phyloP scores from a whole-genome alignment of 2,113 vertebrate genomes.

The Eudyptes chrysolophus region DNA sequence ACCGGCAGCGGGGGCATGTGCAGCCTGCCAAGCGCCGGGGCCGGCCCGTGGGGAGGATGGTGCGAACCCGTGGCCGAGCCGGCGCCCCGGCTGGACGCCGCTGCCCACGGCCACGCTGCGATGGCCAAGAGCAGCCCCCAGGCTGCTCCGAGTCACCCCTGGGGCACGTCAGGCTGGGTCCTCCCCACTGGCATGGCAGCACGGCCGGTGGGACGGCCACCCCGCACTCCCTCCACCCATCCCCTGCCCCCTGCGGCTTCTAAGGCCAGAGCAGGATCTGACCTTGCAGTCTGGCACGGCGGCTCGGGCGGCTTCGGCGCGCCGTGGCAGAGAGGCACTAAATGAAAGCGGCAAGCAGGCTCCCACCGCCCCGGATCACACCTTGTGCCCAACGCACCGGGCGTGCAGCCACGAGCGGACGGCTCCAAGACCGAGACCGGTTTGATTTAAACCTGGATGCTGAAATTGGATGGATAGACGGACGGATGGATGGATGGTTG shows the following conservation, averaged over 20 bases:
- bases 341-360: fast-evolving
- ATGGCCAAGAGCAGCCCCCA: background rate
- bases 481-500: background rate
- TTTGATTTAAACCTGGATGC: background rate
- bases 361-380: background rate
- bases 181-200: background rate
- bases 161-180: background rate
- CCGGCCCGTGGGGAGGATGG: fast-evolving
- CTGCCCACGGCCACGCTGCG: fast-evolving
- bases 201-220: fast-evolving
- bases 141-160: background rate
- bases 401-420: fast-evolving
- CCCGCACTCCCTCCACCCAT: fast-evolving
- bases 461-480: background rate
- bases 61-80: fast-evolving
- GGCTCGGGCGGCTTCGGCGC: fast-evolving
- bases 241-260: background rate
- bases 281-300: fast-evolving
- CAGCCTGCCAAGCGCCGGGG: background rate
- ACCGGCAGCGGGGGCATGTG: background rate
- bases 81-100: fast-evolving
- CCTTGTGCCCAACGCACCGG: fast-evolving
- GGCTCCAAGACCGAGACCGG: fast-evolving
- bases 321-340: fast-evolving
- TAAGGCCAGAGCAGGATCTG: background rate